A percentile compares a stretch with the other conserved stretches of the same genome.
phyloP scores from a whole-genome alignment of 2,797 vertebrate species.

The Sciurus vulgaris region DNA sequence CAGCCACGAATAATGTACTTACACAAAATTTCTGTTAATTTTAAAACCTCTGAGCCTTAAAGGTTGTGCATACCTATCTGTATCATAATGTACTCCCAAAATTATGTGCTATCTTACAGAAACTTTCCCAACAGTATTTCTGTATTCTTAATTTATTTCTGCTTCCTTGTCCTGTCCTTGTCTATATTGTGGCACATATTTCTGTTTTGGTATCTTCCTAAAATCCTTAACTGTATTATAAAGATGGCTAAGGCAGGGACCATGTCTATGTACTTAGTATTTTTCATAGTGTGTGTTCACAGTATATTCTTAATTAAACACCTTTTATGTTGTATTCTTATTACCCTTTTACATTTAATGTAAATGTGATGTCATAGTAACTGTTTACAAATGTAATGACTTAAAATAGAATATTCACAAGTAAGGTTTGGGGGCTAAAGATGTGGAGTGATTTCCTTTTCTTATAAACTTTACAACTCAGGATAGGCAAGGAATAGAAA shows the following conservation, averaged over 20 bases:
- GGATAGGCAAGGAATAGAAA: not conserved
- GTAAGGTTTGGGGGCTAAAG: not conserved
- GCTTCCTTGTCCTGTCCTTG: not conserved
- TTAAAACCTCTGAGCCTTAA: constrained; percentile 32
- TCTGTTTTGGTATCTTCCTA: not conserved
- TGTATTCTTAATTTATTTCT: not conserved
- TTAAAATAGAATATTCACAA: constrained; percentile 24
- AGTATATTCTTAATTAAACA: not conserved
- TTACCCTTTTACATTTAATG: not conserved
- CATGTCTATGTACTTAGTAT: not conserved
- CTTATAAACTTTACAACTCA: not conserved
- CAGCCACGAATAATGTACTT: not conserved
- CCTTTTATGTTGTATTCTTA: not conserved
- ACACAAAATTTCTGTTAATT: not conserved
- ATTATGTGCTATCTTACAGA: not conserved
- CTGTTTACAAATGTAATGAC: constrained; percentile 1
- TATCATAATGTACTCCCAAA: not conserved
- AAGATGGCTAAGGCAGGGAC: not conserved
- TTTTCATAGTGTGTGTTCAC: not conserved
- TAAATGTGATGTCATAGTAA: not conserved
- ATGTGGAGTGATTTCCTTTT: constrained; percentile 38
- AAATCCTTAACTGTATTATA: not conserved
- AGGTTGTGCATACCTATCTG: not conserved
- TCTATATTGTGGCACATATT: not conserved
- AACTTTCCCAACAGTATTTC: not conserved